Evolutionary conservation across 2,888 invertebrate species (phyloP), one percentile per base, ranked within the genome.

Genomic region (Hydriomena furcata): DNA sequence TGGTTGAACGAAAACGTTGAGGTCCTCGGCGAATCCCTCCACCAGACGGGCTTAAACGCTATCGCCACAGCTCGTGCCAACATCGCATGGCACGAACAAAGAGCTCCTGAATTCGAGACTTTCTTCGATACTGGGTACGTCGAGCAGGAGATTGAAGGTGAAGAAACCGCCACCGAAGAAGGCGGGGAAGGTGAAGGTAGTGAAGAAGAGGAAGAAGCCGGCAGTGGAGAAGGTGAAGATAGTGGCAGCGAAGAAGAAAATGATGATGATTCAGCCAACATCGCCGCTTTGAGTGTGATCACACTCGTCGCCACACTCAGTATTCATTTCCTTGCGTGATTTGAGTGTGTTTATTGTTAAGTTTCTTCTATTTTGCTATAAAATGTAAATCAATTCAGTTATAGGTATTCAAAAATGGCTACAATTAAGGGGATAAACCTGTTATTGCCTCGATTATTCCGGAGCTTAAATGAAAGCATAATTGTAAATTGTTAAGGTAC

Each of bases 61-160:
- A 68, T 81, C 0, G 53, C 54, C 0, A 55, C 69, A 1, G 63
- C 83, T 1, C 72, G 79, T 28, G 10, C 23, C 1, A 85, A 84
- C 53, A 62, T 84, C 0, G 53, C 24, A 0, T 89, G 87, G 83
- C 78, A 81, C 5, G 27, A 34, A 1, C 17, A 46, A 1, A 77
- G 86, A 20, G 49, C 71, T 1, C 10, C 52, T 0, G 90, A 90
- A 46, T 71, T 88, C 24, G 58, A 56, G 0, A 28, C 34, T 0
- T 90, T 71, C 63, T 82, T 88, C 23, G 80, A 84, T 1, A 67
- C 52, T 31, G 88, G 89, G 24, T 90, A 79, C 43, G 65, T 71
- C 0, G 82, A 83, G 7, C 73, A 71, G 0, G 58, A 8, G 13
- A 41, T 41, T 13, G 40, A 30, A 21, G 5, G 20, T 28, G 36